Base-by-base conservation (phyloP, 2,797 vertebrate species). In the Scomberomorus guttatus region DNA sequence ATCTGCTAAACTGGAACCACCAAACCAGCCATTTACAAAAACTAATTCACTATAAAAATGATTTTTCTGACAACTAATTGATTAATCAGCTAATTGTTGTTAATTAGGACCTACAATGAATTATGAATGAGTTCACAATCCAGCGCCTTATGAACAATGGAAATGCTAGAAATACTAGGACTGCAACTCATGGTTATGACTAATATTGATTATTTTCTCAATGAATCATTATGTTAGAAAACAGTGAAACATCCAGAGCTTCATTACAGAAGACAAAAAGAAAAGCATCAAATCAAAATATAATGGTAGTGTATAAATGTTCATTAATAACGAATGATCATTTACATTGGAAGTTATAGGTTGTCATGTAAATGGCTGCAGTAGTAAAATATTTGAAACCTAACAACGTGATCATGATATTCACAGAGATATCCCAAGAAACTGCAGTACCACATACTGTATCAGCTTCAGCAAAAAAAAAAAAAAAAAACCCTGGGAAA, bases 401-500 rank as follows among this genome's bases (percentile, higher is more conserved):
- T 18, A 37, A 44, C 27, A 22, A 25, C 54, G 56, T 14, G 5
- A 27, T 20, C 3, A 50, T 37, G 39, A 14, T n/a, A 57, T 27
- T 58, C 22, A 29, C 51, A 5, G 14, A 62, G 18, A n/a, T 14
- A 34, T 15, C 46, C 14, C 39, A 22, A 68, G 63, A 81, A 79
- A 81, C 58, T 32, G 57, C 67, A 70, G 57, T 10, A 55, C 46
- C 62, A 48, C 32, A 24, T 52, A 24, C 27, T 67, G 69, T 66
- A 83, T 86, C 62, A 55, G 18, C 79, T 80, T 81, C n/a, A 29
- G 37, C 25, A 39, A 17, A 76, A 39, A n/a, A n/a, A n/a, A n/a
- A n/a, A n/a, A n/a, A n/a, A n/a, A n/a, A n/a, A 77, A 62, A 59
- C 50, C 86, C 72, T 72, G 79, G 54, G 64, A 87, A 85, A 83